phyloP scores from a whole-genome alignment of 2,113 vertebrate species.

The Aldabrachelys gigantea region DNA sequence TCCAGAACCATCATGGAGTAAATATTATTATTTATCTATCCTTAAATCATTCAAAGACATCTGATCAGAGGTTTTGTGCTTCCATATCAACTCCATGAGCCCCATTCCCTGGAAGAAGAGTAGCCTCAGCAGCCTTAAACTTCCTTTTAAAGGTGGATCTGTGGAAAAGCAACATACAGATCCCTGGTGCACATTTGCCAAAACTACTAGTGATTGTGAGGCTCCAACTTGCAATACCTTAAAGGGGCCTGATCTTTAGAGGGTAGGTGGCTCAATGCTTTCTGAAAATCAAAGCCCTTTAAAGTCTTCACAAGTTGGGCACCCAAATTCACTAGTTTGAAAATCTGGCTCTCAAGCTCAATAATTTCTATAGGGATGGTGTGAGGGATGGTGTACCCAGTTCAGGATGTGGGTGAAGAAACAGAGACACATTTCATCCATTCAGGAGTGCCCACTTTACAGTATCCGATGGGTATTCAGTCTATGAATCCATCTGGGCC shows the following conservation, averaged over 20 bases:
- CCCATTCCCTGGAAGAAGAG: not conserved
- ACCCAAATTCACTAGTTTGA: not conserved
- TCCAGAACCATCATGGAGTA: not conserved
- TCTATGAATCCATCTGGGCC: not conserved
- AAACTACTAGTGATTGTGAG: not conserved
- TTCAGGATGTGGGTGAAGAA: not conserved
- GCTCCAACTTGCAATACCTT: not conserved
- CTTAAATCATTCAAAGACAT: not conserved
- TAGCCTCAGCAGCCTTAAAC: not conserved
- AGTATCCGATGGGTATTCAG: not conserved
- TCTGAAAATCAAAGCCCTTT: not conserved
- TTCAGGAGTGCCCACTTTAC: not conserved
- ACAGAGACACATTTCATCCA: not conserved
- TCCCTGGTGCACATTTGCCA: not conserved
- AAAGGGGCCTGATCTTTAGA: not conserved
- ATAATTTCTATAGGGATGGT: not conserved
- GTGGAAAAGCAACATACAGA: not conserved
- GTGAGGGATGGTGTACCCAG: not conserved
- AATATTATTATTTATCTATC: not conserved
- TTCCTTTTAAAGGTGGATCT: not conserved
- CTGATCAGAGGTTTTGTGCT: not conserved
- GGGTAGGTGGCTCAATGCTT: not conserved
- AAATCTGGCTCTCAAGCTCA: not conserved
- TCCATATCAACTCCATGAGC: not conserved
- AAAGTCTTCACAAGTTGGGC: not conserved